Evolutionary conservation across 1,140 invertebrate species (phyloP).

Genomic region (Pentalonia nigronervosa): DNA sequence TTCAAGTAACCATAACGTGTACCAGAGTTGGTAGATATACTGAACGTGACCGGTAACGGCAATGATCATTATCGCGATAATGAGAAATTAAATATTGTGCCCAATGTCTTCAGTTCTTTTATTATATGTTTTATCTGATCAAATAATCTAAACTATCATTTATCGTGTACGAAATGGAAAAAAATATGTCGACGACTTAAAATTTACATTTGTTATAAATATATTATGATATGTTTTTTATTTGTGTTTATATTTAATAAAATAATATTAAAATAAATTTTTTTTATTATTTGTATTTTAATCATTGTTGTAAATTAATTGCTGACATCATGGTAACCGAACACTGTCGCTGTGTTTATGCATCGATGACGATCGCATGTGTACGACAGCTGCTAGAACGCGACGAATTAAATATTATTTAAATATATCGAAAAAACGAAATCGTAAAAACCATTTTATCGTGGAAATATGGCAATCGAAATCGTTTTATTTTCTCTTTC

Average conservation of each 20-base stretch:
- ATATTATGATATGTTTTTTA: too few species aligned
- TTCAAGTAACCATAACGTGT: slow-evolving; percentile 17
- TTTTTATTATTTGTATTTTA: too few species aligned
- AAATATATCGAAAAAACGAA: not conserved
- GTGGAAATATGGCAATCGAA: not conserved
- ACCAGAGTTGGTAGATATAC: not conserved
- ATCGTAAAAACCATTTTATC: not conserved
- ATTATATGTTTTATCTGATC: not conserved
- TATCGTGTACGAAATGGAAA: not conserved
- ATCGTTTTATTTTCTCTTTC: not conserved
- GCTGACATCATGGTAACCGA: too few species aligned
- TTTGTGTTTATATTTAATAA: too few species aligned
- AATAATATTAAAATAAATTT: too few species aligned
- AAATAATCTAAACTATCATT: not conserved
- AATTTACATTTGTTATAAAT: too few species aligned
- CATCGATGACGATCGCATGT: too few species aligned
- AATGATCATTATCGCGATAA: not conserved
- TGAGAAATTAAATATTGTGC: not conserved
- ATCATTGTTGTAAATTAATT: too few species aligned
- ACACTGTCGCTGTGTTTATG: too few species aligned
- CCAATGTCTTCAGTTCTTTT: not conserved
- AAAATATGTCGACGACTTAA: not conserved
- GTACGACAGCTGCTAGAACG: too few species aligned
- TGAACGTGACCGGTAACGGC: not conserved
- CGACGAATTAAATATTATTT: not conserved